Evolutionary conservation across 1,140 invertebrate genomes (phyloP), one percentile per base, ranked within the genome.

Genomic region (Trypoxylus dichotomus): DNA sequence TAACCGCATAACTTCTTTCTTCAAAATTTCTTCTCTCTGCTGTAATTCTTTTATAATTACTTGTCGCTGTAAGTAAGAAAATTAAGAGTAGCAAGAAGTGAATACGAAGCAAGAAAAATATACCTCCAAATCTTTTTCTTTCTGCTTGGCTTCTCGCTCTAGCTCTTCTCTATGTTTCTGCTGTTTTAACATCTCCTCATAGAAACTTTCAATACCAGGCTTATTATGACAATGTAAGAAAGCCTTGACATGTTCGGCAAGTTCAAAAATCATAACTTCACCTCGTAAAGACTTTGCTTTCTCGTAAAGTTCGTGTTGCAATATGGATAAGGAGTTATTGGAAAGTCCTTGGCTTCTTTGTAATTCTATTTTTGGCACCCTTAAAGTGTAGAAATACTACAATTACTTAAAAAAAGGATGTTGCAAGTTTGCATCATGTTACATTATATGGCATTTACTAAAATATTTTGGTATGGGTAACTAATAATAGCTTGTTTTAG

Each of bases 161-260:
- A 87, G 88, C 82, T 92, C 85, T 76, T 92, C 88, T 79, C 90
- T 87, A 83, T 91, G 89, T 78, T 89, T 86, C 78, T 92, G 89
- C 76, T 91, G 90, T 13, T 87, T 88, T 3, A 94, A 84, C 94
- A 96, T 96, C 86, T 96, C 92, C 79, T 96, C 94, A 84, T 95
- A 95, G 86, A 95, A 95, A 54, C 94, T 95, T 76, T 91, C 89
- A 78, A 89, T 90, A 1, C 90, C 90, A 21, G 94, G 93, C 83
- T 92, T 92, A 83, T 95, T 95, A 83, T 94, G 88, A 21, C 89
- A 82, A 80, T 92, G 89, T 2, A 96, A 87, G 85, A 92, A 95
- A 86, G 91, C 88, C 84, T 92, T 87, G 1, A 94, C 90, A 82
- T 91, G 87, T 81, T 93, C 90, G 15, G 91, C 89, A 19, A 96